Conservation (phyloP, 2,113 vertebrate species). For the Erinaceus europaeus region DNA sequence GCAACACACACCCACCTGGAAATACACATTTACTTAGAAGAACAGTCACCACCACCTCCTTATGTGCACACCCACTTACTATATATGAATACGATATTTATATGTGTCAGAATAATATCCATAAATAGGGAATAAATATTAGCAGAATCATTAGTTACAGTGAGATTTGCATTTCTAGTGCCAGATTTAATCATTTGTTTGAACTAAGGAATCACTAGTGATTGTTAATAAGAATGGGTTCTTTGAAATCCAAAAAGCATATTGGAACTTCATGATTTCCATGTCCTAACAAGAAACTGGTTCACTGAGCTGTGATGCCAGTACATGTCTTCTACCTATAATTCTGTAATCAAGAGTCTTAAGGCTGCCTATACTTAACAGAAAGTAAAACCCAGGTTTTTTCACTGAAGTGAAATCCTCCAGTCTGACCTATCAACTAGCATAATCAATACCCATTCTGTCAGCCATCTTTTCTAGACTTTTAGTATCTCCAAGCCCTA, state of each 20-base stretch:
- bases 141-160: constrained; percentile 7
- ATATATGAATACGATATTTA: constrained; percentile 8
- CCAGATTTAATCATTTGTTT: constrained; percentile 40
- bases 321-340: neutral
- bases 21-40: constrained; percentile 22
- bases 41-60: constrained; percentile 36
- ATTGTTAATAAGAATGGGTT: constrained; percentile 28
- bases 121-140: constrained; percentile 43
- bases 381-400: neutral
- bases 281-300: neutral
- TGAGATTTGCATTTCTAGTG: constrained; percentile 32
- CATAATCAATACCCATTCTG: neutral
- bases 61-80: neutral
- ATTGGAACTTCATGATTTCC: constrained; percentile 31
- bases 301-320: neutral
- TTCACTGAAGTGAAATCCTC: neutral
- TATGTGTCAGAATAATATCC: constrained; percentile 47
- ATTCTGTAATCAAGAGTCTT: neutral
- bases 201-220: constrained; percentile 14
- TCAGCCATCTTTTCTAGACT: neutral
- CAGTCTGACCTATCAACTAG: neutral
- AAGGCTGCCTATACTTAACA: neutral
- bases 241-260: constrained; percentile 45
- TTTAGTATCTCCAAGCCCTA: neutral
- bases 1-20: constrained; percentile 19